phyloP scores from a whole-genome alignment of 2,888 invertebrate species.

The Sarcophaga caerulescens region DNA sequence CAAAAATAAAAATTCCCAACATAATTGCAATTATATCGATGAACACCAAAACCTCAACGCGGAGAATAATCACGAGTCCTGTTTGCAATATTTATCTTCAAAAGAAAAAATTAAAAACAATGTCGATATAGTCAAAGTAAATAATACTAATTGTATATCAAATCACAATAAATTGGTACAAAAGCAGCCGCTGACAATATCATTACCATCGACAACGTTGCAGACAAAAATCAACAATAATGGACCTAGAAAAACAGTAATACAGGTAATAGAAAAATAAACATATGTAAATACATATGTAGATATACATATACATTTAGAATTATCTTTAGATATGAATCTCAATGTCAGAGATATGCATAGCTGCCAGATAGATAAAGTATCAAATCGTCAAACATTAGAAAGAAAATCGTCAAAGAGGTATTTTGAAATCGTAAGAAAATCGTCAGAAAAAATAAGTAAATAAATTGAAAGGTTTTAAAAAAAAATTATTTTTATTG shows the following conservation, averaged over 20 bases:
- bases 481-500: too few species aligned
- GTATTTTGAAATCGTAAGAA: too few species aligned
- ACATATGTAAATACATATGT: not conserved
- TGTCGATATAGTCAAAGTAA: conserved; percentile 85
- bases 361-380: too few species aligned
- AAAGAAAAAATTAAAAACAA: conserved; percentile 80
- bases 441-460: too few species aligned
- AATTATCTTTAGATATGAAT: too few species aligned
- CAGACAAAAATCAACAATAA: conserved; percentile 79
- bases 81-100: conserved; percentile 75
- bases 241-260: conserved; percentile 81
- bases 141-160: conserved; percentile 85
- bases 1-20: conserved; percentile 90
- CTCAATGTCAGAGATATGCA: too few species aligned
- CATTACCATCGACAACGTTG: conserved; percentile 78
- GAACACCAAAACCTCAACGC: conserved; percentile 74
- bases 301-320: too few species aligned
- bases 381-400: too few species aligned
- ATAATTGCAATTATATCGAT: conserved; percentile 81
- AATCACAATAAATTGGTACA: conserved; percentile 80
- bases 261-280: conserved; percentile 75
- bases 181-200: conserved; percentile 82
- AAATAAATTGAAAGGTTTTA: too few species aligned
- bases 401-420: too few species aligned
- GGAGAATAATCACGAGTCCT: conserved; percentile 80